Base-by-base conservation (phyloP, 2,797 vertebrate genomes). In the Botia kubotai region DNA sequence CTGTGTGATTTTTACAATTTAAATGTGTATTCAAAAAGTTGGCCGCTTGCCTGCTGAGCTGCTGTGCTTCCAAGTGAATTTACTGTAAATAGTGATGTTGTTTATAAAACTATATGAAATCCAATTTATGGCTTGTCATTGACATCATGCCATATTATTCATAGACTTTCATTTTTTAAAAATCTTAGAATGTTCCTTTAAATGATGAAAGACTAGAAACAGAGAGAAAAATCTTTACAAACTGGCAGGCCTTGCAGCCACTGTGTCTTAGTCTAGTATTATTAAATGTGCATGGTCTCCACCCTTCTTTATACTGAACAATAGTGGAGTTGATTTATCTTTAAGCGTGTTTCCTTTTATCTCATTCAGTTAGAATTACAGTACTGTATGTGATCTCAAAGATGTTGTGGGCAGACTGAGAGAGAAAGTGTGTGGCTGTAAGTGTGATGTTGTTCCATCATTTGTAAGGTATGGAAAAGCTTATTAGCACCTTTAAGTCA, bases 301-400 rank as follows among this genome's bases (percentile, higher is more conserved):
- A 11, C 43, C 63, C 43, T 62, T 43, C 39, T 65, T 63, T n/a
- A 29, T 63, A 52, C 46, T 55, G n/a, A 76, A 43, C 13, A 48
- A 48, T 21, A n/a, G 50, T 33, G 26, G 29, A 55, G 48, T 66
- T 53, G 48, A 66, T 65, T 67, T 39, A 29, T 55, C 23, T 50
- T 76, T 55, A 55, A 75, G 65, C 16, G 46, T 52, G 33, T 75
- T 76, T 55, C 29, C 62, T 39, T 33, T 39, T 13, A 66, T 66
- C 13, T 39, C 13, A 53, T 53, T 33, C 21, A 39, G 14, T n/a
- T 19, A 68, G 19, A 57, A 57, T 62, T 46, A 46, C 65, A 13
- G 43, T 46, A 11, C 43, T 5, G 21, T 33, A 63, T 33, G 17
- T 33, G 14, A 36, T 33, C 2, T 33, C 6, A 65, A 33, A 36